Percentiles rank a stretch among this genome's conserved stretches.
These are phyloP conservation scores for Cyclophora punctaria DNA, from an alignment of 2,888 invertebrate species.

Conservation along the genomic window DNA sequence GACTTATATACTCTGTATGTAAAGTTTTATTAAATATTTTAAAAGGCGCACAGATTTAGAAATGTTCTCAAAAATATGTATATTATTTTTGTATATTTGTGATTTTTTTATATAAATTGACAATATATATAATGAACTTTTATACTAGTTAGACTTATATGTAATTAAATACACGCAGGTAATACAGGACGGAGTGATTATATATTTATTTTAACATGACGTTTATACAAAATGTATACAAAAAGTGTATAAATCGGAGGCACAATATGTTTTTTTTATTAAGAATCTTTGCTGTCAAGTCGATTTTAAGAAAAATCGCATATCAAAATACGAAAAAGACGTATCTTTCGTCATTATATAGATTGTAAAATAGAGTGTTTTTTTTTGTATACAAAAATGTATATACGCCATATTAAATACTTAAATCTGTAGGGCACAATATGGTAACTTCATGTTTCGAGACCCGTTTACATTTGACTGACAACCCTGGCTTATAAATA, in stretches of 20 bases:
- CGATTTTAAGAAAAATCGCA: no score
- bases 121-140: not conserved
- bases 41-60: no score
- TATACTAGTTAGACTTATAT: conserved; percentile 9
- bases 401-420: conserved; percentile 34
- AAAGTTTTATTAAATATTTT: no score
- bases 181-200: conserved; percentile 48
- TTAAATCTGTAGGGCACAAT: conserved; percentile 53
- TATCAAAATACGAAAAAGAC: no score
- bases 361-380: no score
- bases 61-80: conserved; percentile 7
- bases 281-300: no score
- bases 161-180: conserved; percentile 34
- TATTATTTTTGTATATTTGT: not conserved
- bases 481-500: conserved; percentile 32
- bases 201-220: conserved; percentile 26
- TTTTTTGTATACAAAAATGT: conserved; percentile 17
- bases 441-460: conserved; percentile 69
- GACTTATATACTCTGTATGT: no score
- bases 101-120: not conserved
- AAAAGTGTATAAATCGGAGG: no score
- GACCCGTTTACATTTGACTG: conserved; percentile 57
- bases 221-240: conserved; percentile 30
- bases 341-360: no score
- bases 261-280: no score